Evolutionary conservation across 2,888 invertebrate genomes (phyloP), one percentile per base, ranked within the genome.

Genomic region (Alentia gelatinosa): DNA sequence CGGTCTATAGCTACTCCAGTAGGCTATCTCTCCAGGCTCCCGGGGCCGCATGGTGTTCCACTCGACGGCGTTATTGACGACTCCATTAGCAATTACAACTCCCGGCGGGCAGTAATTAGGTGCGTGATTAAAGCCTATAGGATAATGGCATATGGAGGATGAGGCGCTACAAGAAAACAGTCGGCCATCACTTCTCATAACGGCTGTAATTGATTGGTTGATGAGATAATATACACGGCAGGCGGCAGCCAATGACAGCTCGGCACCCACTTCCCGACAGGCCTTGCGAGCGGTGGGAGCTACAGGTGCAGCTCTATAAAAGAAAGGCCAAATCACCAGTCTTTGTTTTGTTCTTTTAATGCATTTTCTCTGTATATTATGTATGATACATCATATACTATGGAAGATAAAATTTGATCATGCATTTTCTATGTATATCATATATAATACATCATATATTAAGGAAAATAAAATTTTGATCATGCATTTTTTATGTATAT

Each of bases 51-150:
- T 56, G 56, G 56, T 56, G 56, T 56, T 56, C 56, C 56, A 56
- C 56, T 56, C 56, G 23, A 56, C 23, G 56, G 56, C 56, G n/a
- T 26, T 68, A 68, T 68, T 68, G 68, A 68, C 68, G 68, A 26
- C 15, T 30, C 68, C 68, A 68, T 68, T 68, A 68, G 68, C 68
- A 68, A 68, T 68, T 68, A 68, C 68, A 68, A 68, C 68, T 30
- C 30, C 30, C 30, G 68, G 30, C 33, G 68, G 68, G n/a, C 26
- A 30, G 68, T 68, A 68, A 68, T 68, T 68, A 68, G 68, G n/a
- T 68, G 68, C 68, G 68, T 68, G 68, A 68, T 68, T 68, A 68
- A 68, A 30, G 68, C 68, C 68, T 68, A 68, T 68, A 68, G 68
- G 68, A 68, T 68, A 68, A 68, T 68, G 68, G 68, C 68, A 68